A percentile compares a stretch with the other conserved stretches of the same genome.
Conservation (phyloP, 2,113 vertebrate genomes). For the Gymnorhina tibicen region DNA sequence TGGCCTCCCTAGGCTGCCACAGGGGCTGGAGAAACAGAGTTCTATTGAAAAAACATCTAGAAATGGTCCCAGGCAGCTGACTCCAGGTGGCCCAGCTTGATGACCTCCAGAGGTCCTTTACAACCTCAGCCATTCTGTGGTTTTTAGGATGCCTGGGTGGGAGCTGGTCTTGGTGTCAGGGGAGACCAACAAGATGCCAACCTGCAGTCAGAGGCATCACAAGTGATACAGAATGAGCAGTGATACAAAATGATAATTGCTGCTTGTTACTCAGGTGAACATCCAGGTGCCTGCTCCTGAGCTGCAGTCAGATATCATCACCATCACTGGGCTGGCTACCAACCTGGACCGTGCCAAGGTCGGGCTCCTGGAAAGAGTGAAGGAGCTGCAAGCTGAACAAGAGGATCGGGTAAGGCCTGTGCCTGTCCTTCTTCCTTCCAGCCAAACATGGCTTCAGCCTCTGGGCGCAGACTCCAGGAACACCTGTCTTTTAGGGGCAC, state of each 20-base stretch:
- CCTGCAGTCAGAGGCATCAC: background rate
- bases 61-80: background rate
- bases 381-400: constrained; percentile 92
- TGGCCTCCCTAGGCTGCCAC: background rate
- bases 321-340: constrained; percentile 87
- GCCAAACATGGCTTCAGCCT: background rate
- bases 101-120: background rate
- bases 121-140: background rate
- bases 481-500: background rate
- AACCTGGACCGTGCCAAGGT: constrained; percentile 91
- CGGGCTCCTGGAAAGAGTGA: constrained; percentile 90
- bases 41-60: background rate
- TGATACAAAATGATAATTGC: accelerated
- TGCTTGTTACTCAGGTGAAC: constrained; percentile 80
- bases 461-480: background rate
- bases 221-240: background rate
- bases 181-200: accelerated
- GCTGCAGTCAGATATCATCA: constrained; percentile 89
- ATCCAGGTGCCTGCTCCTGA: constrained; percentile 98
- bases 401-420: constrained; percentile 86
- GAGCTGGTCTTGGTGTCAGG: background rate
- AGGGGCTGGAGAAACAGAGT: background rate
- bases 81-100: background rate
- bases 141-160: background rate
- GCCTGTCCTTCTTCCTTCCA: background rate